Evolutionary conservation across 2,113 vertebrate genomes (phyloP).

Genomic region (Glareola pratincola): DNA sequence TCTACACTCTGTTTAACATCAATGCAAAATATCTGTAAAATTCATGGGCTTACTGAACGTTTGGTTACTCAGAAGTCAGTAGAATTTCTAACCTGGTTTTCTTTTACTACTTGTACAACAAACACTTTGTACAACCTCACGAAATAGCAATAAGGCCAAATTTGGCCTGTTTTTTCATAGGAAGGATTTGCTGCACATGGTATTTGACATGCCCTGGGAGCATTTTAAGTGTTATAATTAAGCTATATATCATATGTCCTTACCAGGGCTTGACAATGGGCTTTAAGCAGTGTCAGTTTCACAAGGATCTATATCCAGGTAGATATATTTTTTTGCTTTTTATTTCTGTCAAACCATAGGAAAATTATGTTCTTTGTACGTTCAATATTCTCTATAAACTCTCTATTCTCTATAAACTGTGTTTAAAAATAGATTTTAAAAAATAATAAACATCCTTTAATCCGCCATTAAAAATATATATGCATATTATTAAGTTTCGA

Average conservation of each 20-base stretch:
- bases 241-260: background rate
- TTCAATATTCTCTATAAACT: background rate
- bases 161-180: background rate
- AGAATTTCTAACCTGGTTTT: background rate
- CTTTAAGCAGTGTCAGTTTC: background rate
- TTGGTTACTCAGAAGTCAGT: background rate
- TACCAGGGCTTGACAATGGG: background rate
- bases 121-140: rapidly evolving
- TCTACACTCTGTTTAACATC: background rate
- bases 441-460: background rate
- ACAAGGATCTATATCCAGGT: background rate
- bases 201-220: background rate
- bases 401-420: background rate
- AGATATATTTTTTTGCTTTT: background rate
- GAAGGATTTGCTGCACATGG: background rate
- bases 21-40: background rate
- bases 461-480: background rate
- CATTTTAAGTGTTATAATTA: background rate
- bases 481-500: background rate
- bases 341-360: background rate
- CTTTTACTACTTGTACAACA: background rate
- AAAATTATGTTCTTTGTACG: background rate
- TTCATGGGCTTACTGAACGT: background rate
- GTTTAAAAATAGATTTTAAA: background rate
- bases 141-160: background rate